Evolutionary conservation across 1,140 invertebrate species (phyloP), one percentile per base, ranked within the genome.

Genomic region (Pogonognathellus flavescens): DNA sequence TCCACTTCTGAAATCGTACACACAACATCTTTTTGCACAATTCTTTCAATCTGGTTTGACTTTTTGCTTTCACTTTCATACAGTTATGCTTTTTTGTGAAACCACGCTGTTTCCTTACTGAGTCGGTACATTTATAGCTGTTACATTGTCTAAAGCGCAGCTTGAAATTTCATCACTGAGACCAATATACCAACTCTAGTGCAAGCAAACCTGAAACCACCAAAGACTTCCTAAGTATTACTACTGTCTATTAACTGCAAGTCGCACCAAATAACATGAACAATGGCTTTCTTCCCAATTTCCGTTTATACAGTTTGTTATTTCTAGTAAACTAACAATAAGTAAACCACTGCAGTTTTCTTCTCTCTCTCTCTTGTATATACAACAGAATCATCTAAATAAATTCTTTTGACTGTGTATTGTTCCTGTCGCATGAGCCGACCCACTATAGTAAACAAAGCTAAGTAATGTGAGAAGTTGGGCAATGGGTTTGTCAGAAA

Each of bases 91-190:
- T 66, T 70, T 76, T 76, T 76, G 16, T 31, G 11, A n/a, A 16
- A 31, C 14, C 70, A 76, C 16, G 70, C 70, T 76, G 70, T 76
- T 76, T 76, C 31, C 70, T 49, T 49, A 72, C 66, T 50, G 70
- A 16, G 70, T n/a, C n/a, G n/a, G n/a, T 49, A 49, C 41, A 76
- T 16, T 76, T 76, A 16, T 31, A 76, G 70, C 49, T 49, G 70
- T 31, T 76, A n/a, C 70, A 25, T 49, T 76, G 16, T 41, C n/a
- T 49, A 10, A 76, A 76, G 41, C 70, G 14, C 70, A 49, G 70
- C 70, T 49, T 72, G 66, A 72, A 72, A 72, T 72, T 72, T 76
- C 31, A 49, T 50, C 70, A 76, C 70, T 66, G 31, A 41, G 31
- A 57, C 41, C 16, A n/a, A 6, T 62, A 6, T 62, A 62, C 41